These are phyloP conservation scores for Macrochelys suwanniensis DNA, from an alignment of 2,797 vertebrate species.

Conservation along the genomic window DNA sequence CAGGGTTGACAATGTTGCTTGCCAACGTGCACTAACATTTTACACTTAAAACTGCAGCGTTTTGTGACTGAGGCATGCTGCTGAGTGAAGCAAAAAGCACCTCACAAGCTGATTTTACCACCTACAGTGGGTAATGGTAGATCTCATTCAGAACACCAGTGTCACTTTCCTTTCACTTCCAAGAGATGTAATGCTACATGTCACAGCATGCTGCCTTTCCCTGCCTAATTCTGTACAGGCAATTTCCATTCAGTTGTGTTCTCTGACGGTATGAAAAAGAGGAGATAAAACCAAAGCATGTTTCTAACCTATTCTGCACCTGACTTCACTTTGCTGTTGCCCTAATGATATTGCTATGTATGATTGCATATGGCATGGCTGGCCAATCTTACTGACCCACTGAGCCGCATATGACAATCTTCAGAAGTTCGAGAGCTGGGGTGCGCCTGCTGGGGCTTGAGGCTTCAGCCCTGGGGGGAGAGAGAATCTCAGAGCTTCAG, in stretches of 20 bases:
- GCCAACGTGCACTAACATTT: background rate
- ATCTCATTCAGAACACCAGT: background rate
- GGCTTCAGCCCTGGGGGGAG: too few species aligned
- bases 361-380: accelerated
- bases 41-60: background rate
- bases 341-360: accelerated
- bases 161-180: slow-evolving; percentile 57
- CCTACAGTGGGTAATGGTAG: slow-evolving; percentile 40
- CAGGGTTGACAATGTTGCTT: background rate
- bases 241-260: slow-evolving; percentile 50
- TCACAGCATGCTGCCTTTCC: slow-evolving; percentile 1
- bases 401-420: too few species aligned
- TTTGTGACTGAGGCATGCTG: slow-evolving; percentile 3
- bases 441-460: too few species aligned
- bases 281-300: background rate
- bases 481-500: too few species aligned
- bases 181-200: slow-evolving; percentile 39
- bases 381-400: too few species aligned
- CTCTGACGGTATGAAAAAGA: background rate
- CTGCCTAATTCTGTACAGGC: slow-evolving; percentile 36
- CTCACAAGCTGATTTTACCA: slow-evolving; percentile 46
- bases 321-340: background rate
- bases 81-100: slow-evolving; percentile 54
- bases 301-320: background rate
- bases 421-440: too few species aligned